phyloP scores from a whole-genome alignment of 2,113 vertebrate genomes.

The Atractosteus spatula region DNA sequence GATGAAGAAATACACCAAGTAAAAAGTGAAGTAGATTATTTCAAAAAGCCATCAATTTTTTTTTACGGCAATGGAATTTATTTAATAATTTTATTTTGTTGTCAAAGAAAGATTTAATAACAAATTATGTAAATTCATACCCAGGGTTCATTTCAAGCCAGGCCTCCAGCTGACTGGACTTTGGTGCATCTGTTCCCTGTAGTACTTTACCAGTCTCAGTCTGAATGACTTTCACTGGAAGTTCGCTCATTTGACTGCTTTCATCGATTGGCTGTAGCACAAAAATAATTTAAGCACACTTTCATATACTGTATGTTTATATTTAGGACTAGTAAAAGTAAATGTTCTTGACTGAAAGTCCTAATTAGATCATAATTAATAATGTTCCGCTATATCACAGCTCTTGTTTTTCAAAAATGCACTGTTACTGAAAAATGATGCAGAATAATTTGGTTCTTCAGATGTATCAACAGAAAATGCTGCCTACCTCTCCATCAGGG shows the following conservation, averaged over 20 bases:
- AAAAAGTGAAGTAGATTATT: too few species aligned
- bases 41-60: background rate
- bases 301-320: too few species aligned
- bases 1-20: too few species aligned
- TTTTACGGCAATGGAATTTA: background rate
- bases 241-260: conserved; percentile 97
- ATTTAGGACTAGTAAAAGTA: too few species aligned
- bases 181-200: conserved; percentile 92
- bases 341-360: too few species aligned
- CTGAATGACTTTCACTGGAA: conserved; percentile 96
- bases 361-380: too few species aligned
- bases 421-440: too few species aligned
- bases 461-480: background rate
- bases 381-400: too few species aligned
- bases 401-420: too few species aligned
- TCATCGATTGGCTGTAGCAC: conserved; percentile 86
- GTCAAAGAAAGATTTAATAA: too few species aligned
- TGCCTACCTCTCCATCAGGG: conserved; percentile 91
- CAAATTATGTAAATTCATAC: conserved; percentile 52
- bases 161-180: conserved; percentile 94
- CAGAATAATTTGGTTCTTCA: background rate
- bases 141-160: conserved; percentile 99
- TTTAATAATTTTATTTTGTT: too few species aligned
- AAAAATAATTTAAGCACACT: background rate
- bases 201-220: conserved; percentile 94